Evolutionary conservation across 2,797 vertebrate genomes (phyloP).

Genomic region (Anguilla megastoma): DNA sequence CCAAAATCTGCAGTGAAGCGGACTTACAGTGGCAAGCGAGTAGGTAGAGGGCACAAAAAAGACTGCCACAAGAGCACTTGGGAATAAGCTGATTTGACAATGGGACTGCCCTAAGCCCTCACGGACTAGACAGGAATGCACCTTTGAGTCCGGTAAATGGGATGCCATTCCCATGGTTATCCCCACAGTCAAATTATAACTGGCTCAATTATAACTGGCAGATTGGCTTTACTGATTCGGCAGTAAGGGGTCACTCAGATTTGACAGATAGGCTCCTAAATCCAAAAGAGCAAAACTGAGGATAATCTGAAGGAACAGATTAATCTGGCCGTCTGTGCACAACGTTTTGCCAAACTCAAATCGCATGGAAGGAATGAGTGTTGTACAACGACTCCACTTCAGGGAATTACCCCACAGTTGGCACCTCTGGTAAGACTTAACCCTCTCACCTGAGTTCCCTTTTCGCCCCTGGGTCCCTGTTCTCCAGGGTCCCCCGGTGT

Average conservation of each 20-base stretch:
- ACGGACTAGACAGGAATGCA: no score
- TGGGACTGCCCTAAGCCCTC: no score
- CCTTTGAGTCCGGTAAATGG: no score
- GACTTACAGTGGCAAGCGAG: no score
- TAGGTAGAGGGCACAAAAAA: no score
- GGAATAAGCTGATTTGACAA: no score
- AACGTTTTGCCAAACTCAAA: slow-evolving; percentile 1
- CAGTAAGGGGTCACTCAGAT: not conserved
- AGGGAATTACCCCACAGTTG: not conserved
- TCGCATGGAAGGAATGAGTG: not conserved
- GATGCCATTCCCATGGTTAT: not conserved
- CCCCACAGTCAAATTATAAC: not conserved
- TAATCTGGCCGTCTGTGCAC: not conserved
- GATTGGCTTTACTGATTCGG: not conserved
- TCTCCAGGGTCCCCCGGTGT: slow-evolving; percentile 77
- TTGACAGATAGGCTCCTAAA: slow-evolving; percentile 15
- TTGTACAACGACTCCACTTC: not conserved
- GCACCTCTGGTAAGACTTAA: not conserved
- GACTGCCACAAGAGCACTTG: no score
- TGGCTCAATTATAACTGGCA: slow-evolving; percentile 7
- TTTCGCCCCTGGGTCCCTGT: slow-evolving; percentile 82
- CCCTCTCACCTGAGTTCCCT: slow-evolving; percentile 75
- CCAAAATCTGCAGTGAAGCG: no score
- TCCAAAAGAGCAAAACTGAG: not conserved
- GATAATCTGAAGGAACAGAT: slow-evolving; percentile 22